A percentile compares a stretch with the other conserved stretches of the same genome.
These are phyloP conservation scores for Macrobrachium nipponense DNA, from an alignment of 1,140 invertebrate species.

Conservation along the genomic window DNA sequence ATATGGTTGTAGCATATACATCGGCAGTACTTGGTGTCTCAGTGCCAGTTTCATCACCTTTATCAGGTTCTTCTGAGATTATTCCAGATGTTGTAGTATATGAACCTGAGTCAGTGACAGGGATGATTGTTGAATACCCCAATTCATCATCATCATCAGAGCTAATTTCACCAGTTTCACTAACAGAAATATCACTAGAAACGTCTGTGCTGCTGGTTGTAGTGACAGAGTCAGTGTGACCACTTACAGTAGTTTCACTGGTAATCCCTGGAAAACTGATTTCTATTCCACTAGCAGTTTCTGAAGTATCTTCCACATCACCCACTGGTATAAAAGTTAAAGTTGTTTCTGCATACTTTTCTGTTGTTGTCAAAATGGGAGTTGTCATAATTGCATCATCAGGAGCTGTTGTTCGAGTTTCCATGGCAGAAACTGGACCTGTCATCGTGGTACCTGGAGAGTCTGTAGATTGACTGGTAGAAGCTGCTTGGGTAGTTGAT, in stretches of 20 bases:
- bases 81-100: neutral
- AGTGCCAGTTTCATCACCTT: neutral
- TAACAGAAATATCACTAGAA: neutral
- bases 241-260: slow-evolving; percentile 4
- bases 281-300: neutral
- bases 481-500: neutral
- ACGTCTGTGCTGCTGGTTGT: neutral
- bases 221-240: neutral
- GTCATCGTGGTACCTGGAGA: slow-evolving; percentile 35
- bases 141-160: neutral
- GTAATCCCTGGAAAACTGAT: neutral
- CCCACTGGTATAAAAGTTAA: slow-evolving; percentile 18
- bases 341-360: neutral
- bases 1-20: too few relatives aligned
- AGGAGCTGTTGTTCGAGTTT: slow-evolving; percentile 47
- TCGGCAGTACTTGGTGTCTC: neutral
- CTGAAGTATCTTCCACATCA: neutral
- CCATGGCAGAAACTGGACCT: slow-evolving; percentile 19
- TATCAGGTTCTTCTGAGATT: neutral
- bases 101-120: neutral
- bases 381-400: slow-evolving; percentile 26
- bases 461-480: slow-evolving; percentile 6
- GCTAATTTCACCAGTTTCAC: neutral
- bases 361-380: slow-evolving; percentile 25
- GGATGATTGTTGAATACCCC: neutral